phyloP scores from a whole-genome alignment of 2,888 invertebrate species.

The Microchrysa polita region DNA sequence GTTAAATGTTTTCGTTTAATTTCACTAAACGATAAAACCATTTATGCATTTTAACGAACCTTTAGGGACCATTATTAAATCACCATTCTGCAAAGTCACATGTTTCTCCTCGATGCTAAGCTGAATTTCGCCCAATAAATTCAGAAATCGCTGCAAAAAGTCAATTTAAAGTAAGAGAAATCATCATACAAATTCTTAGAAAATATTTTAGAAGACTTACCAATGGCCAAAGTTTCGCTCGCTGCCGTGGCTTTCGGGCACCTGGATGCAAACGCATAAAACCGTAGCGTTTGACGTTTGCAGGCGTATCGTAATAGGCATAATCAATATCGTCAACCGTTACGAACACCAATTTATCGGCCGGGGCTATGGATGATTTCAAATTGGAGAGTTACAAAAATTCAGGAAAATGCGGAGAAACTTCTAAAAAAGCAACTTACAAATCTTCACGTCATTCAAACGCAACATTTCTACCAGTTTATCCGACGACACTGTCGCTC shows the following conservation, averaged over 20 bases:
- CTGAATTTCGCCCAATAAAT: conserved; percentile 26
- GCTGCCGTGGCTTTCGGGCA: conserved; percentile 2
- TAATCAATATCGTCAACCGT: conserved; percentile 42
- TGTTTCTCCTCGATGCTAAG: not conserved
- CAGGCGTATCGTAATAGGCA: conserved; percentile 39
- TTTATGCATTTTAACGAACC: conserved; percentile 20
- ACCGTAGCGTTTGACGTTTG: conserved; percentile 23
- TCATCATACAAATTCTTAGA: not conserved
- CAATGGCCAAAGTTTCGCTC: conserved; percentile 34
- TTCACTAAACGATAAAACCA: not conserved
- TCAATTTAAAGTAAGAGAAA: conserved; percentile 4
- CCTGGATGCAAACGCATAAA: conserved; percentile 43
- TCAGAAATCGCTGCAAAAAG: conserved; percentile 40
- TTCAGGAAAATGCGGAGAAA: not conserved
- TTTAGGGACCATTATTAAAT: conserved; percentile 40
- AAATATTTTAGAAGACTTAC: conserved; percentile 32
- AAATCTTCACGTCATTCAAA: not conserved
- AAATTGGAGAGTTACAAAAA: no score
- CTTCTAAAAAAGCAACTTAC: conserved; percentile 9
- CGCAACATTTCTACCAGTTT: conserved; percentile 15
- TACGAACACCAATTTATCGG: conserved; percentile 12
- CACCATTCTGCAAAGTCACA: conserved; percentile 28
- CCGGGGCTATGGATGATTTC: conserved; percentile 28
- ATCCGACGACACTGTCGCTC: not conserved
- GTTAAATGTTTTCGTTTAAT: no score